A percentile compares a stretch with the other conserved stretches of the same genome.
Conservation (phyloP, 2,113 vertebrate genomes). For the Python bivittatus region DNA sequence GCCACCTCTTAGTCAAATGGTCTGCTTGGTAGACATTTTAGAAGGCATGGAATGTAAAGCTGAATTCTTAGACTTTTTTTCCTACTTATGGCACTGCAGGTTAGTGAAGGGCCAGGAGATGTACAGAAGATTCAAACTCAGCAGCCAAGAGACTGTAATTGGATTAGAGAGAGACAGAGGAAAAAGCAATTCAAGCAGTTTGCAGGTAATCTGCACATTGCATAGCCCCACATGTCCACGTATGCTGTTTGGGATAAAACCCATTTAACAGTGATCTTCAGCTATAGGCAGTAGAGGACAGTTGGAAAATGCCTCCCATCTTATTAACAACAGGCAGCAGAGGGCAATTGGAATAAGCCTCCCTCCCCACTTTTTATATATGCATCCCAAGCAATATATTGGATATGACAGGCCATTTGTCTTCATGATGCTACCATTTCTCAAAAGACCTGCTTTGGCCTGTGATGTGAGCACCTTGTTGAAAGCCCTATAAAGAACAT, state of each 20-base stretch:
- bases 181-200: conserved; percentile 43
- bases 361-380: neutral
- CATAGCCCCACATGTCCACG: conserved; percentile 31
- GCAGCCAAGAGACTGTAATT: conserved; percentile 49
- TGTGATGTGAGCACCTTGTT: neutral
- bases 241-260: conserved; percentile 37
- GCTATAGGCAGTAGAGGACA: conserved; percentile 4
- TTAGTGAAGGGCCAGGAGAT: conserved; percentile 38
- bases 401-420: conserved; percentile 20
- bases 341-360: neutral
- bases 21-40: conserved; percentile 40
- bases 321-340: conserved; percentile 9
- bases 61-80: conserved; percentile 47
- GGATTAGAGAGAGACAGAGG: conserved; percentile 30
- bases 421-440: conserved; percentile 12
- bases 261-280: conserved; percentile 26
- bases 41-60: conserved; percentile 23
- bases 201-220: conserved; percentile 47
- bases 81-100: conserved; percentile 23
- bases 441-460: conserved; percentile 1
- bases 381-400: neutral
- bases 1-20: conserved; percentile 36
- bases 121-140: conserved; percentile 40
- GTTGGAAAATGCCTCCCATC: neutral
- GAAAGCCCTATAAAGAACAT: neutral